Evolutionary conservation across 2,888 invertebrate species (phyloP), one percentile per base, ranked within the genome.

Genomic region (Terebella lapidaria): DNA sequence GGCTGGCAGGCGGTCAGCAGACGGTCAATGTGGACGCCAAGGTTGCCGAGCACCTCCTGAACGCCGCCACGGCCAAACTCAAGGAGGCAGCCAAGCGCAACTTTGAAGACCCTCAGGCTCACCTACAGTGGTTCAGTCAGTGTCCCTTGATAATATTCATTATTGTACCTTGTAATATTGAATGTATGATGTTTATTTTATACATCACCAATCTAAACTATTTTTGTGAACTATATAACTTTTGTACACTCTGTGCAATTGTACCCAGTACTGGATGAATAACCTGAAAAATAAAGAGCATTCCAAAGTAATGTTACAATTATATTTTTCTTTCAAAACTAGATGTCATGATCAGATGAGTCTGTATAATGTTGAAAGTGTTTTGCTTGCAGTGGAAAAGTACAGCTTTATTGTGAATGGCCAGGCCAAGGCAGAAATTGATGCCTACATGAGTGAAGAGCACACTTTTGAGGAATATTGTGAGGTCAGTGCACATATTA

Each of bases 351-450:
- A n/a, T n/a, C n/a, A n/a, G n/a, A n/a, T n/a, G n/a, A n/a, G n/a
- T n/a, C n/a, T n/a, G n/a, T n/a, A 45, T 47, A 22, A 10, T 29
- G 25, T 25, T 25, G 28, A 42, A 20, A 26, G 0, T 51, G 3
- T 47, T 60, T 42, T n/a, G 27, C 25, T 61, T 63, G 25, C 70
- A 77, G 81, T 77, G 59, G 72, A 76, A 28, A 72, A 75, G 56
- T 81, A 79, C 69, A 75, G 75, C 67, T 81, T 77, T 66, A 73
- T 81, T 46, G 74, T 81, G 20, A 77, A 81, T 69, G 80, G 79
- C 27, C 69, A 74, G 54, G 78, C 79, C 1, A 64, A 75, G 58
- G 57, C 64, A 24, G 75, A 80, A 59, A 77, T 81, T 42, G 65
- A 73, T 10, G 70, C 72, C 28, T 81, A 78, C 68, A 75, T 81